Evolutionary conservation across 2,888 invertebrate genomes (phyloP), one percentile per base, ranked within the genome.

Genomic region (Desoria tigrina): DNA sequence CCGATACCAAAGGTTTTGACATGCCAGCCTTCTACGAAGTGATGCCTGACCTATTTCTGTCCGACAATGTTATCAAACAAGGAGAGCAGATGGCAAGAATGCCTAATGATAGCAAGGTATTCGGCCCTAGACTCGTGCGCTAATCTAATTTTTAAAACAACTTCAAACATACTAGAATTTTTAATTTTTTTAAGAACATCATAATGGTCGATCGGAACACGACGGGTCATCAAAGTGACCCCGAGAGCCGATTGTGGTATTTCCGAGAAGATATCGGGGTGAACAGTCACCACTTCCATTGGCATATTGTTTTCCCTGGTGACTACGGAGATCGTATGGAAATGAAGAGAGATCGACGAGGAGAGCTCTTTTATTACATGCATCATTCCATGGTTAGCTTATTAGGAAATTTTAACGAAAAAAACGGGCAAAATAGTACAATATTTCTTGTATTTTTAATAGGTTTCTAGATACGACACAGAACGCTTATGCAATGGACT

Each of bases 241-340:
- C 86, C 1, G 93, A 93, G 77, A 91, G 92, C 79, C 85, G 88
- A 4, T 55, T 79, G 67, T 88, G 90, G 32, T 93, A 92, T 81
- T 92, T 90, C 84, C 85, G 92, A 45, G 92, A 92, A 79, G 92
- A 91, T 90, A 73, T 84, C 92, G 76, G 92, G 91, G 81, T 86
- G 90, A 70, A 70, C 61, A 59, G 58, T 58, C 92, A 93, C 79
- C 92, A 93, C 79, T 92, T 92, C 90, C 92, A 93, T 79, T 92
- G 92, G 92, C 92, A 93, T 80, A 83, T 92, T 72, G 91, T 92
- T 1, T 92, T 91, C 79, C 92, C 92, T 0, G 81, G 84, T 0
- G 75, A 76, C 14, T 58, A 49, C 24, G 49, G 27, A 45, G 11
- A 7, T 21, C 26, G 49, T 18, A 58, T 39, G 21, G 58, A 58